Evolutionary conservation across 1,140 invertebrate species (phyloP).

Genomic region (Euwallacea similis): DNA sequence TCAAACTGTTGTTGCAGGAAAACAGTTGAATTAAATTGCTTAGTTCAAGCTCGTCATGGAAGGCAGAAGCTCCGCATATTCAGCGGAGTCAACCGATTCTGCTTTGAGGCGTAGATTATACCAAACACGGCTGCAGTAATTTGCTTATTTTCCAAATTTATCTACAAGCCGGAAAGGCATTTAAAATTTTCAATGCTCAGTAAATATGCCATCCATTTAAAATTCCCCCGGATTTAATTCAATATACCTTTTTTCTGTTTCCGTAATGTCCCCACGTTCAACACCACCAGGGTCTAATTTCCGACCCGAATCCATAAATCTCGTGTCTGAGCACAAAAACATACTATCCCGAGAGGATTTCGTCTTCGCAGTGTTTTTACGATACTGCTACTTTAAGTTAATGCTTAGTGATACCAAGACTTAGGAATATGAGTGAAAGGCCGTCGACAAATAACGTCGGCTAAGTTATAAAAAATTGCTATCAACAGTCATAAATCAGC

Average conservation of each 20-base stretch:
- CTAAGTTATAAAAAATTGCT: too few species aligned
- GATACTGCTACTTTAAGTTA: slow-evolving; percentile 9
- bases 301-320: slow-evolving; percentile 35
- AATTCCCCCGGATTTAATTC: slow-evolving; percentile 12
- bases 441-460: too few species aligned
- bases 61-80: background rate
- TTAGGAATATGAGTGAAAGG: too few species aligned
- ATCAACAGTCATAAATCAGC: too few species aligned
- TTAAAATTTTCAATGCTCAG: background rate
- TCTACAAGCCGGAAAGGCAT: background rate
- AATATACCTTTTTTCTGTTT: slow-evolving; percentile 29
- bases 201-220: background rate
- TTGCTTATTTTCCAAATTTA: background rate
- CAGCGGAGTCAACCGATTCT: background rate
- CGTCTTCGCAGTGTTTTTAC: slow-evolving; percentile 24
- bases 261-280: slow-evolving; percentile 28
- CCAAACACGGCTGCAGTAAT: background rate
- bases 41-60: background rate
- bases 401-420: background rate
- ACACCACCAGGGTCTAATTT: slow-evolving; percentile 35
- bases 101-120: background rate
- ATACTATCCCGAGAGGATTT: slow-evolving; percentile 26
- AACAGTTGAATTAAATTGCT: background rate
- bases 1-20: background rate
- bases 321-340: slow-evolving; percentile 23